Conservation (phyloP, 2,113 vertebrate species). For the Poecilia latipinna region DNA sequence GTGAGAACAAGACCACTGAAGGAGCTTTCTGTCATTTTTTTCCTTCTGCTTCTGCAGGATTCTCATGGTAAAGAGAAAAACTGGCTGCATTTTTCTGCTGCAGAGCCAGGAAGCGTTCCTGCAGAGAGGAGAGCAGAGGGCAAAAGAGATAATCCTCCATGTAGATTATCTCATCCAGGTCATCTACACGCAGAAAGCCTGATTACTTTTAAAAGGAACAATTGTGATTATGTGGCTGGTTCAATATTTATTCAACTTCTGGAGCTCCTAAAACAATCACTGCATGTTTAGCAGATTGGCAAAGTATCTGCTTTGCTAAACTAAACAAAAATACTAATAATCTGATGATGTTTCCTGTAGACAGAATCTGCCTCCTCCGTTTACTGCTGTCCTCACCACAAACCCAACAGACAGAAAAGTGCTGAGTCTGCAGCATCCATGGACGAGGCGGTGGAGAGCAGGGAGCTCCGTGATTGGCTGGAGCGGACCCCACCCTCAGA, state of each 20-base stretch:
- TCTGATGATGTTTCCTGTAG: not conserved
- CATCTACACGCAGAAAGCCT: not conserved
- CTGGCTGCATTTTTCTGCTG: slow-evolving; percentile 27
- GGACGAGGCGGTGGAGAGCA: slow-evolving; percentile 1
- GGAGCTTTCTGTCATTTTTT: too few species aligned
- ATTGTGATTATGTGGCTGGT: not conserved
- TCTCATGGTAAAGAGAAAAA: slow-evolving; percentile 4
- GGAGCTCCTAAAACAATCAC: not conserved
- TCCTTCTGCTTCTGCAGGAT: slow-evolving; percentile 14
- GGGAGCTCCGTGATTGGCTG: slow-evolving; percentile 47
- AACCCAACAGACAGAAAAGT: slow-evolving; percentile 7
- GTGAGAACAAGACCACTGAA: too few species aligned
- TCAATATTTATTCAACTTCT: not conserved
- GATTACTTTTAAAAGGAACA: not conserved
- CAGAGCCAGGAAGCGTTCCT: slow-evolving; percentile 27
- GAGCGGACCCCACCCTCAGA: slow-evolving; percentile 42
- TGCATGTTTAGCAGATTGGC: not conserved
- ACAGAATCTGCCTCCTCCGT: slow-evolving; percentile 23
- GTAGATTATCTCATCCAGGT: slow-evolving; percentile 16
- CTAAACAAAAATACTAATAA: not conserved
- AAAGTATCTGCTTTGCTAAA: not conserved
- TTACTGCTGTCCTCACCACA: slow-evolving; percentile 38
- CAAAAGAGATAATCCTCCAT: slow-evolving; percentile 17
- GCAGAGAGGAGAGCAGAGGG: not conserved
- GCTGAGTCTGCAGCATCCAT: slow-evolving; percentile 44